Base-by-base conservation (phyloP, 1,140 invertebrate genomes). In the Pygmarrhopalites habei region DNA sequence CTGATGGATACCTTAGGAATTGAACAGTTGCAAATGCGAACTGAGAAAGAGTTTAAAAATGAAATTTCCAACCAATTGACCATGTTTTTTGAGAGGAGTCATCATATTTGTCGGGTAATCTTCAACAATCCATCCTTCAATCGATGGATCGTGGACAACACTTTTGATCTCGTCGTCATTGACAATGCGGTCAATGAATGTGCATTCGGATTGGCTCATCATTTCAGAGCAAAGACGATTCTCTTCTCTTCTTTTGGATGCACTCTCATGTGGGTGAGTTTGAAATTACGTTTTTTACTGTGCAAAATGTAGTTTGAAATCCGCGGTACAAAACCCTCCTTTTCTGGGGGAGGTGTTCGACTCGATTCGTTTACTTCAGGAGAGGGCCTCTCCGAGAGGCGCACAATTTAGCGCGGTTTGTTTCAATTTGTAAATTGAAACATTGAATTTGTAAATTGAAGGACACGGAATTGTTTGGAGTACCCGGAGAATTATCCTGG, bases 81-180 rank as follows among this genome's bases (percentile, higher is more conserved):
- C 7, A 28, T 26, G 29, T 19, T 55, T 21, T 55, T 32, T 17
- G 51, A 55, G 7, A 15, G 5, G 26, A 21, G 23, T 12, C 21
- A 55, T 29, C 4, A 10, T 7, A 10, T 3, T 15, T 55, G 51
- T 55, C 10, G 5, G 12, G 7, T 23, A 10, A 23, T 32, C 21
- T 23, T 55, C 23, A 7, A 7, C 3, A 55, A 26, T 29, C 51
- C 51, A 4, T 4, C 26, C 26, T 23, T 55, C 29, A 28, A 29
- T 12, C 51, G 23, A 55, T 55, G 51, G 51, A 28, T 55, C 3
- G 25, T 15, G 25, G 4, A 28, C 10, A 21, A 28, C 5, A 55
- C 26, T 28, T 55, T 55, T 19, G 51, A 55, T 21, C 51, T 55
- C 17, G 51, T 55, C 29, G 15, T 55, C 51, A 55, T 55, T 21